phyloP scores from a whole-genome alignment of 2,888 invertebrate genomes.

The Terebella lapidaria region DNA sequence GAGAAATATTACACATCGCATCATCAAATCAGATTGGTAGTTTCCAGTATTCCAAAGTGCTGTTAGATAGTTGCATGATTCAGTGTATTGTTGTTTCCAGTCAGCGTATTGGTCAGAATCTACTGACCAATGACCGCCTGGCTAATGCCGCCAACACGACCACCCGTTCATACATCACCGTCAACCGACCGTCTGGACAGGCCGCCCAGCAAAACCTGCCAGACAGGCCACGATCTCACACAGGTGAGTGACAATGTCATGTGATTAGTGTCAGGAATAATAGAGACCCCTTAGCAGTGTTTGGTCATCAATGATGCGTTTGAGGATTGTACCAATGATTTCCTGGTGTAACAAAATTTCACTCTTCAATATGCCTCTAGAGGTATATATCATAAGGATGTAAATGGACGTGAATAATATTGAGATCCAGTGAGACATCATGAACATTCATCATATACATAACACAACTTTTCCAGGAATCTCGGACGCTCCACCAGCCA shows the following conservation, averaged over 20 bases:
- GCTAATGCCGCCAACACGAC: conserved; percentile 39
- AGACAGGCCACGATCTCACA: conserved; percentile 4
- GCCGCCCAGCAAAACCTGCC: neutral
- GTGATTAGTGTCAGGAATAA: neutral
- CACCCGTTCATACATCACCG: conserved; percentile 41
- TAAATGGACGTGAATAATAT: no score
- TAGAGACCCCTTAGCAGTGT: no score
- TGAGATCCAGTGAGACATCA: no score
- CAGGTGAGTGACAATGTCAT: neutral
- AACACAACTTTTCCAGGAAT: no score
- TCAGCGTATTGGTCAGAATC: conserved; percentile 27
- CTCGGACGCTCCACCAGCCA: neutral
- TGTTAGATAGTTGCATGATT: no score
- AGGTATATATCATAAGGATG: no score
- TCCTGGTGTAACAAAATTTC: no score
- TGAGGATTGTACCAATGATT: no score
- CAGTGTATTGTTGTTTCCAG: conserved; percentile 24
- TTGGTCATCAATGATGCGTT: no score
- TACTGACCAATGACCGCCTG: conserved; percentile 37
- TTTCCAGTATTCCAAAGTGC: no score
- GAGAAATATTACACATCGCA: neutral
- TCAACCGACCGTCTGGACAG: conserved; percentile 36
- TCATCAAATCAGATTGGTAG: neutral
- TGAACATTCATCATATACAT: no score
- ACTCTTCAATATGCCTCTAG: no score